phyloP scores from a whole-genome alignment of 1,140 invertebrate genomes.

The Ostrea edulis region DNA sequence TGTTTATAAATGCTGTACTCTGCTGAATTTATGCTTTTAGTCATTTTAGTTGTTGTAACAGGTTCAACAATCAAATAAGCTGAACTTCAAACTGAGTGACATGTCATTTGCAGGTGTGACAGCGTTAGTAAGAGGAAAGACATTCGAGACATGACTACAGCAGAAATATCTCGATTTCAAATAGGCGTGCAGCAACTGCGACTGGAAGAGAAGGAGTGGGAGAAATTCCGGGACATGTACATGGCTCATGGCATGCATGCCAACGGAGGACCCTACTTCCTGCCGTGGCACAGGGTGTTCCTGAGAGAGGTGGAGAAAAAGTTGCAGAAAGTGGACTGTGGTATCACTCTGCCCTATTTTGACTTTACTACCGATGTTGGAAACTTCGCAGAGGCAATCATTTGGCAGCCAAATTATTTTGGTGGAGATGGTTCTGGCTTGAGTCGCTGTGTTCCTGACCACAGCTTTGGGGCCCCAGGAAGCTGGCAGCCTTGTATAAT shows the following conservation, averaged over 20 bases:
- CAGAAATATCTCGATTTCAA: slow-evolving; percentile 72
- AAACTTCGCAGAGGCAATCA: slow-evolving; percentile 69
- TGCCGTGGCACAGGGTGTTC: slow-evolving; percentile 75
- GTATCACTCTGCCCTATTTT: slow-evolving; percentile 74
- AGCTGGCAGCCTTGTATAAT: slow-evolving; percentile 75
- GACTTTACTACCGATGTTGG: slow-evolving; percentile 77
- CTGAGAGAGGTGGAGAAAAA: slow-evolving; percentile 71
- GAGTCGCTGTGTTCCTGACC: slow-evolving; percentile 71
- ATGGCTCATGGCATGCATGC: slow-evolving; percentile 75
- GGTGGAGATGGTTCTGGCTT: slow-evolving; percentile 68
- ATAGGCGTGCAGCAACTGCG: slow-evolving; percentile 68
- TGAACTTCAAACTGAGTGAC: not conserved
- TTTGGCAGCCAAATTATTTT: slow-evolving; percentile 77
- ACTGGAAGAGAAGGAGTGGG: slow-evolving; percentile 68
- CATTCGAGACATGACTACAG: slow-evolving; percentile 71
- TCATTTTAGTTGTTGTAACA: no score
- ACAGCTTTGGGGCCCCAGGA: slow-evolving; percentile 70
- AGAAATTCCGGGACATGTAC: slow-evolving; percentile 73
- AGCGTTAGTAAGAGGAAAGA: slow-evolving; percentile 69
- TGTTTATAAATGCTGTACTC: no score
- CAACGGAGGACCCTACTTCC: slow-evolving; percentile 70
- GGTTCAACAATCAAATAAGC: not conserved
- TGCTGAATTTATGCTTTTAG: no score
- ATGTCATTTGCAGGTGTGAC: slow-evolving; percentile 62
- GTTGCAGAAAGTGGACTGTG: slow-evolving; percentile 74